Percentiles rank a stretch among this genome's conserved stretches.
Conservation (phyloP, 2,797 vertebrate species). For the Etheostoma perlongum region DNA sequence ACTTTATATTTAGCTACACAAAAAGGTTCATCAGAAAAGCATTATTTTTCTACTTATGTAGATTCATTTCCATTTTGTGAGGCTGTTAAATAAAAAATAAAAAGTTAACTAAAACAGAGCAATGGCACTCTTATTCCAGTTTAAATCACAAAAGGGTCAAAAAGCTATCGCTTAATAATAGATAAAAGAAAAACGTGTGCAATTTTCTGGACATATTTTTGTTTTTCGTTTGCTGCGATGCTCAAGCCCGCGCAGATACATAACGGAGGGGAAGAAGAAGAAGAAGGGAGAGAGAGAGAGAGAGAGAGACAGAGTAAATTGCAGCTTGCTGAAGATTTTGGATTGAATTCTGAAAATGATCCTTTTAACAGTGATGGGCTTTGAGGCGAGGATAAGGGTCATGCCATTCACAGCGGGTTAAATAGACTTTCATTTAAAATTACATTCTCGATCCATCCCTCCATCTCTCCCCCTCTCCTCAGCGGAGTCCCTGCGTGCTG, state of each 20-base stretch:
- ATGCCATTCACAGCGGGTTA: constrained; percentile 87
- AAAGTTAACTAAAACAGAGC: constrained; percentile 60
- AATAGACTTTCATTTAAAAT: constrained; percentile 90
- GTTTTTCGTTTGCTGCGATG: constrained; percentile 74
- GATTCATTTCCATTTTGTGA: constrained; percentile 1
- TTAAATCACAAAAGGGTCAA: constrained; percentile 45
- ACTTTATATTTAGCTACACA: neutral
- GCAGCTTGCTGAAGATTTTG: constrained; percentile 89
- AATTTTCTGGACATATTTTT: constrained; percentile 75
- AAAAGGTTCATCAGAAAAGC: constrained; percentile 5
- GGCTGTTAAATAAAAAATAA: constrained; percentile 9
- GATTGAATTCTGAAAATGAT: constrained; percentile 90
- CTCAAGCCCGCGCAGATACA: constrained; percentile 70
- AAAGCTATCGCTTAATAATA: constrained; percentile 50
- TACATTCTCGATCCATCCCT: constrained; percentile 87
- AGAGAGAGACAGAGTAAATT: constrained; percentile 83
- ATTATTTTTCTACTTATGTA: neutral
- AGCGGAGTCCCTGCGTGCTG: constrained; percentile 73
- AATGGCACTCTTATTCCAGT: constrained; percentile 38
- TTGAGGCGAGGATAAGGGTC: constrained; percentile 84
- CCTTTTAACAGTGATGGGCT: constrained; percentile 87
- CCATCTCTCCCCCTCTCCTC: constrained; percentile 70
- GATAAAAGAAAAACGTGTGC: constrained; percentile 46
- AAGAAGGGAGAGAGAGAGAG: constrained; percentile 7
- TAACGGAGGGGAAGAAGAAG: constrained; percentile 61